A percentile compares a stretch with the other conserved stretches of the same genome.
phyloP scores from a whole-genome alignment of 2,888 invertebrate genomes.

The Caradrina kadenii region DNA sequence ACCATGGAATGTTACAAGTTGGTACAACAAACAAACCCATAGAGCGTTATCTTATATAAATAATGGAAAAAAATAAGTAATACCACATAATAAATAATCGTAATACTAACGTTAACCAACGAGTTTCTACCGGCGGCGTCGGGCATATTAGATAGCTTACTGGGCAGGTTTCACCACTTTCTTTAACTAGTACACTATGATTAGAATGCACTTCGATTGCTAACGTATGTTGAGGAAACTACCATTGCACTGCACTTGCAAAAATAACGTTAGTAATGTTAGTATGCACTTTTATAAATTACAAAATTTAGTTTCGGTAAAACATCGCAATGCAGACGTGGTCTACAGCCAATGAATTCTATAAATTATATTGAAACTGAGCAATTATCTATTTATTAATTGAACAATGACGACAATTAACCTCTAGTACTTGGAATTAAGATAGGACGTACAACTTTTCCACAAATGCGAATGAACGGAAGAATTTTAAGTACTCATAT shows the following conservation, averaged over 20 bases:
- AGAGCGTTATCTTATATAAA: not conserved
- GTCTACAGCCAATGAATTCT: constrained; percentile 22
- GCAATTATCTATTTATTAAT: constrained; percentile 24
- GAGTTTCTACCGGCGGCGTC: constrained; percentile 54
- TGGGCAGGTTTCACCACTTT: constrained; percentile 56
- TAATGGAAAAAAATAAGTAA: constrained; percentile 28
- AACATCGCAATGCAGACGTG: not conserved
- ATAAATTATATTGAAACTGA: constrained; percentile 22
- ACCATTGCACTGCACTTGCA: constrained; percentile 19
- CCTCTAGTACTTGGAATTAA: constrained; percentile 20
- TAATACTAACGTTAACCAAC: constrained; percentile 36
- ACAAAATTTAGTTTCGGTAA: constrained; percentile 10
- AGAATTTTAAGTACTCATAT: constrained; percentile 1
- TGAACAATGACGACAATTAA: constrained; percentile 28
- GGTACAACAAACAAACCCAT: not conserved
- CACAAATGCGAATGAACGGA: not conserved
- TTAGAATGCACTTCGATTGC: constrained; percentile 47
- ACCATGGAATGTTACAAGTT: not conserved
- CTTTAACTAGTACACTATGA: constrained; percentile 43
- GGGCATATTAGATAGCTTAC: constrained; percentile 39
- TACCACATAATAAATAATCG: constrained; percentile 24
- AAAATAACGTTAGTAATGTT: not conserved
- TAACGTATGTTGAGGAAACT: constrained; percentile 18
- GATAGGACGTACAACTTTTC: constrained; percentile 5
- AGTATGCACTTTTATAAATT: constrained; percentile 11